These are phyloP conservation scores for Cepphus grylle DNA, from an alignment of 2,113 vertebrate genomes.

Conservation along the genomic window DNA sequence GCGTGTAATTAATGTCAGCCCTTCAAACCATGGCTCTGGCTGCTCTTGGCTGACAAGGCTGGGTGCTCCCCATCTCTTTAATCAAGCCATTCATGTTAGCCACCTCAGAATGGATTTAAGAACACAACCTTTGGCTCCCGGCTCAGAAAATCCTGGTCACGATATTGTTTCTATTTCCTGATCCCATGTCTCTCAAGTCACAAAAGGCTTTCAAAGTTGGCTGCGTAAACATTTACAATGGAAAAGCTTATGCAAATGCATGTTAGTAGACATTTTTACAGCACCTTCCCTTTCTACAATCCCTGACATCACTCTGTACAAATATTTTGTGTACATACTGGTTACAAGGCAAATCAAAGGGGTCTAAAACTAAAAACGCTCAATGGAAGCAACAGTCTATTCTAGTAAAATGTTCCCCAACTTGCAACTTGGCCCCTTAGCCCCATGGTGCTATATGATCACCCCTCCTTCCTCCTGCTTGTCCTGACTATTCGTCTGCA, in stretches of 20 bases:
- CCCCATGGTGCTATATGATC: accelerated
- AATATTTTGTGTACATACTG: neutral
- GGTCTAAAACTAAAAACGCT: neutral
- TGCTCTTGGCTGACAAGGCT: neutral
- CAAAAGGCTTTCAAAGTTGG: conserved; percentile 47
- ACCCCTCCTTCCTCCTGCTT: neutral
- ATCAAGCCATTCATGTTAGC: neutral
- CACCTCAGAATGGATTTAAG: conserved; percentile 12
- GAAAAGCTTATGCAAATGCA: conserved; percentile 50
- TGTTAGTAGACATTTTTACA: neutral
- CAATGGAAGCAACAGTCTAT: neutral
- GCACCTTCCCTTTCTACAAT: neutral
- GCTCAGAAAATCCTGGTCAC: conserved; percentile 41
- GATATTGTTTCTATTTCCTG: conserved; percentile 55
- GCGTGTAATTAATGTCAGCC: neutral
- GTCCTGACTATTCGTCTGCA: neutral
- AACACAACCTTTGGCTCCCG: neutral
- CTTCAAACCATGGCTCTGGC: neutral
- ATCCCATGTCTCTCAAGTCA: conserved; percentile 36
- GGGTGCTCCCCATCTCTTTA: neutral
- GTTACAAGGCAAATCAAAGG: neutral
- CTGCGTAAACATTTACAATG: conserved; percentile 30
- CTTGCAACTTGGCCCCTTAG: neutral
- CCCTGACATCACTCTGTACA: accelerated
- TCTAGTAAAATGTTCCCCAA: neutral